Evolutionary conservation across 2,888 invertebrate species (phyloP).

Genomic region (Hololepta plana): DNA sequence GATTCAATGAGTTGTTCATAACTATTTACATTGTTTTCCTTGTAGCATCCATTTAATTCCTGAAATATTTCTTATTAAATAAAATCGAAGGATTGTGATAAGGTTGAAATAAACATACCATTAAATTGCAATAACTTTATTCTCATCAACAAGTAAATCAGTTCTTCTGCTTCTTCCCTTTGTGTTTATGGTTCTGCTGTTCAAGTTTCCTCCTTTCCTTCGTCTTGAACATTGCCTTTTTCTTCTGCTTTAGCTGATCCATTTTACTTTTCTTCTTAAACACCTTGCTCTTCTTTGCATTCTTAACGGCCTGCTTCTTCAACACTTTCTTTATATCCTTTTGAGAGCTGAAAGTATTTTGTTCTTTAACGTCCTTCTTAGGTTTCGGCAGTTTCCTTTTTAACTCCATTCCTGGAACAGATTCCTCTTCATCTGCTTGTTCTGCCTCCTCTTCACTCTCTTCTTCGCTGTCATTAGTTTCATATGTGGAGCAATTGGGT

Average conservation of each 20-base stretch:
- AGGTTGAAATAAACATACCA: too few relatives aligned
- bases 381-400: constrained; percentile 14
- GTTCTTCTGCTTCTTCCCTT: constrained; percentile 18
- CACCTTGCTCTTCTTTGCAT: constrained; percentile 57
- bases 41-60: too few relatives aligned
- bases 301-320: constrained; percentile 52
- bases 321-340: constrained; percentile 52
- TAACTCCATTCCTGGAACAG: constrained; percentile 32
- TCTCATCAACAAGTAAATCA: too few relatives aligned
- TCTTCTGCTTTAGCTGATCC: constrained; percentile 50
- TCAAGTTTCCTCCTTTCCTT: constrained; percentile 22
- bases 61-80: too few relatives aligned
- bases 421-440: constrained; percentile 16
- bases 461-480: constrained; percentile 15
- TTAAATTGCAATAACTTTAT: too few relatives aligned
- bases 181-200: constrained; percentile 27
- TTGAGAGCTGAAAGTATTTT: constrained; percentile 28
- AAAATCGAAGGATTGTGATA: too few relatives aligned
- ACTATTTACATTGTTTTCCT: too few relatives aligned
- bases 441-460: constrained; percentile 18
- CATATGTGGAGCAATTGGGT: constrained; percentile 35
- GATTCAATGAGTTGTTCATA: too few relatives aligned
- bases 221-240: constrained; percentile 35
- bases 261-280: constrained; percentile 58
- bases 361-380: constrained; percentile 14